Evolutionary conservation across 2,113 vertebrate genomes (phyloP).

Genomic region (Gallinago jamesoni): DNA sequence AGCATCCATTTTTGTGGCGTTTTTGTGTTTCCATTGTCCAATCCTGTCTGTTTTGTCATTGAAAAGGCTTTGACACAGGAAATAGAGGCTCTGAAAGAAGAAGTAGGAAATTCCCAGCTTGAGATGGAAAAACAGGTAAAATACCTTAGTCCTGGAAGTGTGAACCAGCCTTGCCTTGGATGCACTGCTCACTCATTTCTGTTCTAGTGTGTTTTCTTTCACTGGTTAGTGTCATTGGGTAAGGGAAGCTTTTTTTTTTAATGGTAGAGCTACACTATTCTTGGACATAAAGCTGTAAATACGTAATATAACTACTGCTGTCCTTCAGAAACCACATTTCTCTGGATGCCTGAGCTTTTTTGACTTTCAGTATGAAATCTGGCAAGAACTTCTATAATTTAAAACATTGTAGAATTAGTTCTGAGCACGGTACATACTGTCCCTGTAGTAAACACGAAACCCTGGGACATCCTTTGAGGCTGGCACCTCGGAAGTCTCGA

Average conservation of each 20-base stretch:
- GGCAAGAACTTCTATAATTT: background rate
- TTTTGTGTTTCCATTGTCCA: constrained; percentile 80
- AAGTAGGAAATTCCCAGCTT: constrained; percentile 85
- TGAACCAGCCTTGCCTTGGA: constrained; percentile 64
- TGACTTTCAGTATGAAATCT: background rate
- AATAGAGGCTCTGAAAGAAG: constrained; percentile 85
- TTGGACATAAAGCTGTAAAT: background rate
- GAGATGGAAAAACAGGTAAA: constrained; percentile 86
- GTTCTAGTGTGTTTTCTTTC: background rate
- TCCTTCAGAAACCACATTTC: background rate
- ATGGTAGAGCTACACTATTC: background rate
- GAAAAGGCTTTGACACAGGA: constrained; percentile 90
- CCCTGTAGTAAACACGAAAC: background rate
- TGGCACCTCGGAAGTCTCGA: background rate
- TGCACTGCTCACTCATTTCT: constrained; percentile 41
- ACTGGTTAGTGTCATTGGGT: background rate
- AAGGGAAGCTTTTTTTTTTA: background rate
- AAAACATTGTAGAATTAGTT: background rate
- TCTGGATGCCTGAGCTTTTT: background rate
- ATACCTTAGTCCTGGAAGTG: constrained; percentile 61
- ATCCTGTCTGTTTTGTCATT: constrained; percentile 82
- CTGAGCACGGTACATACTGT: background rate
- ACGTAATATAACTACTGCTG: background rate
- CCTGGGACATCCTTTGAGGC: background rate
- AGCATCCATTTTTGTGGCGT: constrained; percentile 34